phyloP scores from a whole-genome alignment of 2,888 invertebrate genomes.

The Augiades crinisus region DNA sequence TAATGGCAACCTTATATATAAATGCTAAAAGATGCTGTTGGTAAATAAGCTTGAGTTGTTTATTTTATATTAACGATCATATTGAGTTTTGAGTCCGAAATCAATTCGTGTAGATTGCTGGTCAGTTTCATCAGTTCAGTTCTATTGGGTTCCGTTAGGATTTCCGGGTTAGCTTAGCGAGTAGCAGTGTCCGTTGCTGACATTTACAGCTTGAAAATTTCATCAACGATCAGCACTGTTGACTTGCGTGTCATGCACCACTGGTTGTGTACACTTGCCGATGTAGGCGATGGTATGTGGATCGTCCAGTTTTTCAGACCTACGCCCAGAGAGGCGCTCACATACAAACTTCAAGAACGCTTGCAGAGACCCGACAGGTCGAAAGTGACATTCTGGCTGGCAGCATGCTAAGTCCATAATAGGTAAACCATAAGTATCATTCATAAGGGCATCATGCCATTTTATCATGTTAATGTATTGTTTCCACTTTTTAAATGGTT shows the following conservation, averaged over 20 bases:
- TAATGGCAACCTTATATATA: conserved; percentile 66
- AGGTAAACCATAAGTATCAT: conserved; percentile 81
- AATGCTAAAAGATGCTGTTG: conserved; percentile 57
- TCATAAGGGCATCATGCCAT: conserved; percentile 73
- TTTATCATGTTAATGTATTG: conserved; percentile 50
- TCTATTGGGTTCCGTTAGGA: conserved; percentile 48
- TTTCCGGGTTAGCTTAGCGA: conserved; percentile 56
- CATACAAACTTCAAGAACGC: conserved; percentile 66
- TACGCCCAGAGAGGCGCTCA: conserved; percentile 76
- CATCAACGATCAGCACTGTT: conserved; percentile 74
- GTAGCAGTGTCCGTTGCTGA: conserved; percentile 78
- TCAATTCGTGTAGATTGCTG: conserved; percentile 45
- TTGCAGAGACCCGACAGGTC: conserved; percentile 71
- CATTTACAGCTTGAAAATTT: conserved; percentile 70
- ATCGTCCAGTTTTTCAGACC: conserved; percentile 82
- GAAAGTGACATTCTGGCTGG: conserved; percentile 67
- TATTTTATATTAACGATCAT: neutral
- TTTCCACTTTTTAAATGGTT: conserved; percentile 40
- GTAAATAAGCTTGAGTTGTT: conserved; percentile 25
- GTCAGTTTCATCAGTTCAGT: conserved; percentile 62
- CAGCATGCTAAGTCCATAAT: conserved; percentile 73
- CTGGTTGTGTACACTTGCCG: conserved; percentile 72
- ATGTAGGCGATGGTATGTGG: conserved; percentile 80
- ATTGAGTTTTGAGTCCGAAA: conserved; percentile 42
- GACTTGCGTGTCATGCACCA: conserved; percentile 53